A percentile compares a stretch with the other conserved stretches of the same genome.
Conservation (phyloP, 23 tunicate genomes). For the Clavelina lepadiformis region DNA sequence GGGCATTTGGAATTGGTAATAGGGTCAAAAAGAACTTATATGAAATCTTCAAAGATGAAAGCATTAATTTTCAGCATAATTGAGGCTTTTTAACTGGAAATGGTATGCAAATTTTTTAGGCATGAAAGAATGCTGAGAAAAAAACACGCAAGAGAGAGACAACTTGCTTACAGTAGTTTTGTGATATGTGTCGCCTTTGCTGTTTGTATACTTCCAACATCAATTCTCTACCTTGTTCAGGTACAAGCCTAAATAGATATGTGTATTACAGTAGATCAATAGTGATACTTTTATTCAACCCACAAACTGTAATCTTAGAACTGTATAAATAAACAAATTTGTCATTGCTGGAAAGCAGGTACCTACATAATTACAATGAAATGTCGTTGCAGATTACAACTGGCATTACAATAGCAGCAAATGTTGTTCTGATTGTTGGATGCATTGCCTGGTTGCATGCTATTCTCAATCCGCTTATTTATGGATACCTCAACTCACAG, state of each 20-base stretch:
- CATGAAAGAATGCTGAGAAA: constrained; percentile 29
- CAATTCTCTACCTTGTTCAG: constrained; percentile 35
- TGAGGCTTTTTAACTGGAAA: no score
- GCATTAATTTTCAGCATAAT: no score
- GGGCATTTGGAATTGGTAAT: no score
- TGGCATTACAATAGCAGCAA: constrained; percentile 30
- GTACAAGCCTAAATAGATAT: constrained; percentile 7
- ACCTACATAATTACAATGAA: not conserved
- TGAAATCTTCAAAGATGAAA: no score
- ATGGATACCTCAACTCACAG: constrained; percentile 78
- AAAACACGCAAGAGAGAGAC: constrained; percentile 67
- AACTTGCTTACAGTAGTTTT: constrained; percentile 82
- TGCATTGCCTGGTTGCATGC: constrained; percentile 86
- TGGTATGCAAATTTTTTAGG: no score
- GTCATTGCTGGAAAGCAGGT: not conserved
- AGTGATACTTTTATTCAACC: not conserved
- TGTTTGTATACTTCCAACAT: constrained; percentile 65
- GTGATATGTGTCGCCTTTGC: constrained; percentile 80
- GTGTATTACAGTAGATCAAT: not conserved
- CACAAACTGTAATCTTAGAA: not conserved
- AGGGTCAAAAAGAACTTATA: no score
- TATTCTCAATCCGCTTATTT: constrained; percentile 81
- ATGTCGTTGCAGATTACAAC: constrained; percentile 35
- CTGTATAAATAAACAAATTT: not conserved
- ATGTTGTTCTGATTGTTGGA: constrained; percentile 29